Conservation (phyloP, 2,888 invertebrate genomes). For the Lobophora halterata region DNA sequence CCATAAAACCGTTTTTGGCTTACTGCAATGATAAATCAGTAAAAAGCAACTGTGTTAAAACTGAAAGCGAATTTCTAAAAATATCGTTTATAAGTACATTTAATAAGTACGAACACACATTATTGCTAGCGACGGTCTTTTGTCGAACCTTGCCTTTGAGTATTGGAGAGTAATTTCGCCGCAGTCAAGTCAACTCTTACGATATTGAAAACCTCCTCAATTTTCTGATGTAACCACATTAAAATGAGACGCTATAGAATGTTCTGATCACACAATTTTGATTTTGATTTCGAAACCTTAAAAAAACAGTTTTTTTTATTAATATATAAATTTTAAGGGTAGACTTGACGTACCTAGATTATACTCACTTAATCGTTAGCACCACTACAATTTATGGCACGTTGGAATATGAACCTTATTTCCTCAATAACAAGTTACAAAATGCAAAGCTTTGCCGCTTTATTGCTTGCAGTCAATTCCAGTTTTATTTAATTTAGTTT, state of each 20-base stretch:
- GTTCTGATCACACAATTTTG: no score
- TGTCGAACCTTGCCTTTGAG: constrained; percentile 24
- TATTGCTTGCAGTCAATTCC: constrained; percentile 63
- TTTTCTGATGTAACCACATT: no score
- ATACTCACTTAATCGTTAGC: constrained; percentile 44
- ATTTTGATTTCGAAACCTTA: no score
- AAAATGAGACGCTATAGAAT: no score
- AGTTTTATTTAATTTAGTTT: constrained; percentile 38
- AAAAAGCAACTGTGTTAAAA: no score
- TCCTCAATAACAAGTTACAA: constrained; percentile 35
- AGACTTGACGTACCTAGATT: constrained; percentile 22
- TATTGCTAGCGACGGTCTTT: constrained; percentile 45
- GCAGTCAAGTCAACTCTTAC: constrained; percentile 12
- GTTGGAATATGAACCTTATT: constrained; percentile 48
- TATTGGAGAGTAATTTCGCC: constrained; percentile 25
- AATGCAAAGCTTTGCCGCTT: constrained; percentile 48
- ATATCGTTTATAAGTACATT: constrained; percentile 46
- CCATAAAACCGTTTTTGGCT: no score
- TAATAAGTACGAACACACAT: constrained; percentile 54
- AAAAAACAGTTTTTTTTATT: neutral
- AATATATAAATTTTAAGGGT: neutral
- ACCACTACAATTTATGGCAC: constrained; percentile 61
- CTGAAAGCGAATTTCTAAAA: constrained; percentile 16
- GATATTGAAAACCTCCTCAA: no score
- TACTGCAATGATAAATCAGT: no score